These are phyloP conservation scores for Odontocerum albicorne DNA, from an alignment of 2,888 invertebrate species.

Conservation along the genomic window DNA sequence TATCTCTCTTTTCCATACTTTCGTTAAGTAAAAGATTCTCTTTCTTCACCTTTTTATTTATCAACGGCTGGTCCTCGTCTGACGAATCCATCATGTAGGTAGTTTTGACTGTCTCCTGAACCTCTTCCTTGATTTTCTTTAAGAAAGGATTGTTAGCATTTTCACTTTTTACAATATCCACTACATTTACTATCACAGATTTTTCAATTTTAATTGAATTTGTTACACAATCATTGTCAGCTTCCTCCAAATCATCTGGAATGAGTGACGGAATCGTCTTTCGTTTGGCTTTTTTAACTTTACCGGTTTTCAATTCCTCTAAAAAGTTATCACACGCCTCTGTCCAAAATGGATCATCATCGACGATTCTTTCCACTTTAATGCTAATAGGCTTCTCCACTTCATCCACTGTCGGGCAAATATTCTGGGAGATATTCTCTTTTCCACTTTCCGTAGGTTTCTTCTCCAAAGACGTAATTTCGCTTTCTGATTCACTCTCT, in stretches of 20 bases:
- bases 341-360: conserved; percentile 61
- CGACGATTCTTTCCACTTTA: conserved; percentile 37
- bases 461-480: conserved; percentile 62
- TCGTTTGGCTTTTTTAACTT: conserved; percentile 58
- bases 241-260: conserved; percentile 40
- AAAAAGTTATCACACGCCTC: conserved; percentile 78
- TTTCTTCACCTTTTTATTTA: conserved; percentile 51
- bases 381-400: conserved; percentile 42
- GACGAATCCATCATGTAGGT: conserved; percentile 43
- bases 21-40: conserved; percentile 39
- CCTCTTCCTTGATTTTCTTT: conserved; percentile 37
- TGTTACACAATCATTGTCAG: conserved; percentile 42
- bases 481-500: conserved; percentile 64
- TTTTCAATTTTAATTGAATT: conserved; percentile 34
- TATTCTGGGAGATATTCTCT: conserved; percentile 59
- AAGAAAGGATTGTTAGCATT: conserved; percentile 22
- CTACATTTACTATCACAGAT: conserved; percentile 35
- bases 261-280: conserved; percentile 39
- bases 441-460: conserved; percentile 68
- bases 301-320: conserved; percentile 68
- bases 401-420: conserved; percentile 48
- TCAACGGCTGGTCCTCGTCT: conserved; percentile 52
- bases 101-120: conserved; percentile 39
- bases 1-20: conserved; percentile 12
- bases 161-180: conserved; percentile 33